Percentiles rank a stretch among this genome's conserved stretches.
phyloP scores from a whole-genome alignment of 2,797 vertebrate genomes.

The Squalus acanthias region DNA sequence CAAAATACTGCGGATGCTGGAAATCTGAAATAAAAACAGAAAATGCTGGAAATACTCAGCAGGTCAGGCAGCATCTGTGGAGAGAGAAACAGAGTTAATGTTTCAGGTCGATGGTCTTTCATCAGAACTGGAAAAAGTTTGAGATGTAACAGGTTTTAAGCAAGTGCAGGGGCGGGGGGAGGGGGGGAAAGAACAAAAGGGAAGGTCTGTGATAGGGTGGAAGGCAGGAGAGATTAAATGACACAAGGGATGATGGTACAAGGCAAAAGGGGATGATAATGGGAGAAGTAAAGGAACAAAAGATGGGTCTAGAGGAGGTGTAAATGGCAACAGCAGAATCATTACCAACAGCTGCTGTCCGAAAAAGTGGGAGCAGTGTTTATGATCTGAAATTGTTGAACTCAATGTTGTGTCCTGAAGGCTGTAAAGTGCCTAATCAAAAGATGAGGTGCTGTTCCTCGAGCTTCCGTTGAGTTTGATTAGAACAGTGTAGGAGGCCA shows the following conservation, averaged over 20 bases:
- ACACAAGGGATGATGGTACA: neutral
- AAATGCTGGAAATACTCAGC: neutral
- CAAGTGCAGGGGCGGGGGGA: neutral
- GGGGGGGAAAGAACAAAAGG: neutral
- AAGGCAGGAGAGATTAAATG: neutral
- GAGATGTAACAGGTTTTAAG: neutral
- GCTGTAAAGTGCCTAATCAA: neutral
- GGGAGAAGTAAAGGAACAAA: neutral
- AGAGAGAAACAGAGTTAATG: neutral
- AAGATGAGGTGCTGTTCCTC: neutral
- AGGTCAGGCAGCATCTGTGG: neutral
- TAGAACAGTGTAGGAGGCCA: too few relatives aligned
- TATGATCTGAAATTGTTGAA: neutral
- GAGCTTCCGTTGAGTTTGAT: neutral
- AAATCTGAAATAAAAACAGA: neutral
- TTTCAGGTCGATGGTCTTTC: neutral
- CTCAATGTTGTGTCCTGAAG: neutral
- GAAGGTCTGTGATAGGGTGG: neutral
- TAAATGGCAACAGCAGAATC: neutral
- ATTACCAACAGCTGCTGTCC: neutral
- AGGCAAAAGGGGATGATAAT: too few relatives aligned
- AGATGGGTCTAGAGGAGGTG: neutral
- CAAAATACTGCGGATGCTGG: neutral
- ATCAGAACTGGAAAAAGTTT: neutral
- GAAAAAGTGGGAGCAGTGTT: neutral